Conservation (phyloP, 2,797 vertebrate species). For the Apogon hyalosoma region DNA sequence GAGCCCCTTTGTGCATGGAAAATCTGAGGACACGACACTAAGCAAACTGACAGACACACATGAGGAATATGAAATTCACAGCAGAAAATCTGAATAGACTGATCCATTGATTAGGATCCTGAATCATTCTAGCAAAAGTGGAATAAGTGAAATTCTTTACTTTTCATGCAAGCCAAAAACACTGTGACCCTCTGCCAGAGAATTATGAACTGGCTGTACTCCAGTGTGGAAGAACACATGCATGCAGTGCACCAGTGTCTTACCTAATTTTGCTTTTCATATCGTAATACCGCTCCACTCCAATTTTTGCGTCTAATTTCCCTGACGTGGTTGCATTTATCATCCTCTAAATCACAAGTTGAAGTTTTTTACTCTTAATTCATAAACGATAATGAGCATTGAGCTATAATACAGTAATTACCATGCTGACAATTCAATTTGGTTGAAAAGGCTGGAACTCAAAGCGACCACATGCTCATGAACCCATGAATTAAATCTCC, state of each 20-base stretch:
- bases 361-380: slow-evolving; percentile 30
- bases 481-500: slow-evolving; percentile 1
- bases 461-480: slow-evolving; percentile 9
- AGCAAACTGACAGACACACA: background rate
- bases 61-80: slow-evolving; percentile 10
- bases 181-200: slow-evolving; percentile 51
- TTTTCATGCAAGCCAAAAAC: slow-evolving; percentile 39
- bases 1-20: background rate
- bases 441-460: slow-evolving; percentile 23
- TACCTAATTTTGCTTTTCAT: slow-evolving; percentile 46
- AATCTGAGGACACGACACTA: slow-evolving; percentile 8
- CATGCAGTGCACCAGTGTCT: slow-evolving; percentile 31
- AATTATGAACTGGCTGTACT: slow-evolving; percentile 51
- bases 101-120: slow-evolving; percentile 46
- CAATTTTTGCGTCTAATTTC: slow-evolving; percentile 14
- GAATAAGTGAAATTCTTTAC: slow-evolving; percentile 48
- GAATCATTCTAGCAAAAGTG: slow-evolving; percentile 35
- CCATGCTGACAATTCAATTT: slow-evolving; percentile 39
- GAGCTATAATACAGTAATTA: slow-evolving; percentile 36
- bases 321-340: slow-evolving; percentile 46
- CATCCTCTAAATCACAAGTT: slow-evolving; percentile 14
- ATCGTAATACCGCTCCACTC: slow-evolving; percentile 3
- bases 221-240: slow-evolving; percentile 41
- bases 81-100: slow-evolving; percentile 43
- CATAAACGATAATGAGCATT: slow-evolving; percentile 34